These are phyloP conservation scores for Prietella phreatophila DNA, from an alignment of 2,113 vertebrate species.

Conservation along the genomic window DNA sequence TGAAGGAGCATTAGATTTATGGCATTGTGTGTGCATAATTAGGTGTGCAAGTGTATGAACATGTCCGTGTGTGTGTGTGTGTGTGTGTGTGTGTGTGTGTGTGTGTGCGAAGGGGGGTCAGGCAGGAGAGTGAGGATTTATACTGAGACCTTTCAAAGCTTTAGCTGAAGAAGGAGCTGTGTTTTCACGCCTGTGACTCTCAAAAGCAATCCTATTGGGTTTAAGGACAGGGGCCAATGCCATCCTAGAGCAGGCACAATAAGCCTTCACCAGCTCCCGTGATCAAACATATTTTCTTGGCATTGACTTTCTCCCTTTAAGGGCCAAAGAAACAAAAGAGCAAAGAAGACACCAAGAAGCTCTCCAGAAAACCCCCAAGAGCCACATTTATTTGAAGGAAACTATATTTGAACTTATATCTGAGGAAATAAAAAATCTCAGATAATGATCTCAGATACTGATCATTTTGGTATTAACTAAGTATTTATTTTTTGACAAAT, in stretches of 20 bases:
- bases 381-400: conserved; percentile 17
- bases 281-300: conserved; percentile 71
- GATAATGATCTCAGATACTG: background rate
- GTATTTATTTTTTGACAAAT: background rate
- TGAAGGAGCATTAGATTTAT: conserved; percentile 89
- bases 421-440: conserved; percentile 24
- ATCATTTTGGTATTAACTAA: background rate
- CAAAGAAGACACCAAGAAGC: conserved; percentile 68
- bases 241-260: conserved; percentile 70
- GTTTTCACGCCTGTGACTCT: conserved; percentile 77
- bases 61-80: conserved; percentile 65
- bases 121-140: conserved; percentile 74
- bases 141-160: conserved; percentile 73
- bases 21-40: conserved; percentile 80
- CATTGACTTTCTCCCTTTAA: conserved; percentile 66
- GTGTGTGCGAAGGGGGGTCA: conserved; percentile 66
- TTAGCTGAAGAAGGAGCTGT: conserved; percentile 75
- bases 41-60: conserved; percentile 41
- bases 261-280: conserved; percentile 68
- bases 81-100: conserved; percentile 62
- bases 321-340: conserved; percentile 60
- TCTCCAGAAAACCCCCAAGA: conserved; percentile 43
- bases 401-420: conserved; percentile 25
- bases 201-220: conserved; percentile 76
- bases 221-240: conserved; percentile 67